Percentiles rank a stretch among this genome's conserved stretches.
Conservation (phyloP, 2,797 vertebrate species). For the Orestias chungarensis region DNA sequence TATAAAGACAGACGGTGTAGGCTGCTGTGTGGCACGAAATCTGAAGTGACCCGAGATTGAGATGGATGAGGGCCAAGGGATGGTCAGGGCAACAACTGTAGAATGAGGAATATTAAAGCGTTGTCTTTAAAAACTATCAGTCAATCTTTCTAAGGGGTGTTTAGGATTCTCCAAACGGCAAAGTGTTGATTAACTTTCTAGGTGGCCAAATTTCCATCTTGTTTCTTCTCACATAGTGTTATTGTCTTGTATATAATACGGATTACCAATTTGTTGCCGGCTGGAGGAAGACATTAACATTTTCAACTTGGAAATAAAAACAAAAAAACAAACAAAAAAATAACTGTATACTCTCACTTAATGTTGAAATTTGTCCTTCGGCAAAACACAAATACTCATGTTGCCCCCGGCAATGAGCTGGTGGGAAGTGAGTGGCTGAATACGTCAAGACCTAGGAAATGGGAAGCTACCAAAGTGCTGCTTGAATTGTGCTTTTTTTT, state of each 20-base stretch:
- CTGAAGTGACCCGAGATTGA: constrained; percentile 15
- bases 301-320: not conserved
- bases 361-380: not conserved
- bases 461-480: not conserved
- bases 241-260: no score
- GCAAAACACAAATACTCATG: not conserved
- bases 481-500: not conserved
- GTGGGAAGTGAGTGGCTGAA: not conserved
- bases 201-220: constrained; percentile 3
- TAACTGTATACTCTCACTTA: not conserved
- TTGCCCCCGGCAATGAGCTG: not conserved
- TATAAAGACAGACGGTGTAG: constrained; percentile 42
- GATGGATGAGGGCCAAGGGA: constrained; percentile 19
- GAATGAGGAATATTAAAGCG: constrained; percentile 1
- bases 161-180: constrained; percentile 11
- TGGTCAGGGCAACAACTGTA: constrained; percentile 14
- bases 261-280: not conserved
- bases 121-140: constrained; percentile 5
- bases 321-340: no score
- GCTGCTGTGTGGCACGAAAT: constrained; percentile 35
- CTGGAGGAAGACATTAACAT: not conserved
- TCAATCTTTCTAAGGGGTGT: constrained; percentile 7
- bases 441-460: not conserved
- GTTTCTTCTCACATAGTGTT: not conserved
- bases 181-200: constrained; percentile 11